Percentiles rank a stretch among this genome's conserved stretches.
phyloP scores from a whole-genome alignment of 2,113 vertebrate species.

The Gracilinanus agilis region DNA sequence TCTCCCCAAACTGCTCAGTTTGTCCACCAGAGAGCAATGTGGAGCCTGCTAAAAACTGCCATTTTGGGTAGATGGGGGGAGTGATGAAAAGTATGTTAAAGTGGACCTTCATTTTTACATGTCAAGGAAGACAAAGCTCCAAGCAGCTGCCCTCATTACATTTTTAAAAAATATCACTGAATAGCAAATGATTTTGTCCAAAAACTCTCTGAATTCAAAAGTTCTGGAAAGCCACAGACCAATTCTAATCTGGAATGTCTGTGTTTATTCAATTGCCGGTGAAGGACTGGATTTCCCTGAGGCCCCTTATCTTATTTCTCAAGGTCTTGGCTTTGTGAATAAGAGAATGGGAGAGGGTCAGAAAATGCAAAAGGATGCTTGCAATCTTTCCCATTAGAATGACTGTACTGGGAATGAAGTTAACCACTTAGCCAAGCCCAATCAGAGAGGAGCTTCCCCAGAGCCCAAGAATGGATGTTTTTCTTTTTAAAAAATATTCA shows the following conservation, averaged over 20 bases:
- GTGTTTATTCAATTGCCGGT: neutral
- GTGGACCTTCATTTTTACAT: neutral
- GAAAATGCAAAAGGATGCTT: neutral
- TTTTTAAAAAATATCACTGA: conserved; percentile 34
- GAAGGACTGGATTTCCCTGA: neutral
- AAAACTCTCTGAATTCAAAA: conserved; percentile 50
- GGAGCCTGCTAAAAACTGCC: conserved; percentile 72
- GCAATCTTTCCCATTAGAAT: neutral
- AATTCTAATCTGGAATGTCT: conserved; percentile 36
- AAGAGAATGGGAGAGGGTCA: neutral
- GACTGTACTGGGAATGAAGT: neutral
- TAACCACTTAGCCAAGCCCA: neutral
- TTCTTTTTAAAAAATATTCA: neutral
- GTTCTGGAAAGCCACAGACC: conserved; percentile 40
- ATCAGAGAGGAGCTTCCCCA: neutral
- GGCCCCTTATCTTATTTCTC: neutral
- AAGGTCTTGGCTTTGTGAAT: neutral
- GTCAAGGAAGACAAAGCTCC: conserved; percentile 17
- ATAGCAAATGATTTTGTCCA: conserved; percentile 45
- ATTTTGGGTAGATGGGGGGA: neutral
- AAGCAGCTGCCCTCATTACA: conserved; percentile 56
- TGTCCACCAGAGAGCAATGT: conserved; percentile 81
- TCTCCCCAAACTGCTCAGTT: neutral
- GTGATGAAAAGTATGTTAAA: neutral
- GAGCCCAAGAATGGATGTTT: neutral